Base-by-base conservation (phyloP, 1,140 invertebrate genomes). In the Sarcophaga peregrina region DNA sequence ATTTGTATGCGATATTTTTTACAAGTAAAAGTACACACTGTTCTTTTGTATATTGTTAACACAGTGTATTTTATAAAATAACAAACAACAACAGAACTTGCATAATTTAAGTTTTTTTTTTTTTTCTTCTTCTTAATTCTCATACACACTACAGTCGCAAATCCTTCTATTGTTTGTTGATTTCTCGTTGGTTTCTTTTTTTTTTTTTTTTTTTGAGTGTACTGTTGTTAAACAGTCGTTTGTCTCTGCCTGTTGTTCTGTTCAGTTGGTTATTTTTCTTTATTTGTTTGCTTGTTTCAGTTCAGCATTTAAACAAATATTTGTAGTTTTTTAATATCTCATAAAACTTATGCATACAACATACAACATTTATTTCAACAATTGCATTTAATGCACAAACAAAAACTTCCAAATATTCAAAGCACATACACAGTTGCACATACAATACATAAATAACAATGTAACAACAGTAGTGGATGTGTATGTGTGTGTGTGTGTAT, bases 301-400 rank as follows among this genome's bases (percentile, higher is more conserved):
- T 25, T 20, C 62, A 68, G n/a, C 62, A 68, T 68, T 68, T 68
- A 68, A 68, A 68, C 62, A 68, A 68, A 68, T 68, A 68, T 68
- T 68, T 68, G 62, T 68, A 68, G 62, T 68, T 68, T 68, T n/a
- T 37, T 68, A 68, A 68, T 68, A 68, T 20, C 25, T 37, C 25
- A 37, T 37, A 37, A 37, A 2, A 37, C 25, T 37, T 37, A 37
- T n/a, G n/a, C n/a, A n/a, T n/a, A n/a, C 58, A 62, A 68, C 58
- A 68, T 10, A 68, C 62, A 20, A 68, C 20, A 68, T 68, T 68
- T 68, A 68, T 20, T 68, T n/a, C 62, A 68, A 20, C n/a, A 37
- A 37, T 15, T 17, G 62, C 20, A 68, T 25, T 68, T 68, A 20
- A 68, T 68, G 17, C 62, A 68, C 20, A 58, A 15, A 58, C 54